A percentile compares a stretch with the other conserved stretches of the same genome.
Conservation (phyloP, 2,113 vertebrate species). For the Seriola quinqueradiata region DNA sequence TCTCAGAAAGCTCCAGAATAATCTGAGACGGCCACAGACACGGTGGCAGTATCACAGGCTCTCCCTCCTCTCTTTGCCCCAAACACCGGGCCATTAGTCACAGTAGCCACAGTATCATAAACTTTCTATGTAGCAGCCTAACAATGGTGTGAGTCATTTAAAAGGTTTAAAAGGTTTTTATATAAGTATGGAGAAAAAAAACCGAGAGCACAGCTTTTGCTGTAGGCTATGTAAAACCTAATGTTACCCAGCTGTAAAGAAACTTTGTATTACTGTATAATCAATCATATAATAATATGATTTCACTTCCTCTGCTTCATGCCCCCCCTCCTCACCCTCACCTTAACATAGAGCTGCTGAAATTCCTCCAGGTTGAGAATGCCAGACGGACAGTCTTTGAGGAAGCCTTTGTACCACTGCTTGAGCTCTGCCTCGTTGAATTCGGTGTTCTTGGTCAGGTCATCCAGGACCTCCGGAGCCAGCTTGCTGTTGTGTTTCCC, state of each 20-base stretch:
- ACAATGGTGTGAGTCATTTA: constrained; percentile 25
- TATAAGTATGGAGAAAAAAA: neutral
- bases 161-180: neutral
- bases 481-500: constrained; percentile 98
- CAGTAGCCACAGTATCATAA: neutral
- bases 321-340: constrained; percentile 55
- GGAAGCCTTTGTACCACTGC: constrained; percentile 99
- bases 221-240: neutral
- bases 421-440: constrained; percentile 98
- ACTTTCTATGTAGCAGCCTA: constrained; percentile 3
- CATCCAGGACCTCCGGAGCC: constrained; percentile 96
- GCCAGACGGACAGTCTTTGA: constrained; percentile 97
- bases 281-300: no score
- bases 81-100: constrained; percentile 25
- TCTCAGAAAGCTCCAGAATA: constrained; percentile 19
- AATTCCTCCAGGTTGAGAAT: constrained; percentile 99
- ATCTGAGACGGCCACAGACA: constrained; percentile 10
- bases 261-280: neutral
- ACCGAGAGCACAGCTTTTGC: neutral
- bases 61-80: constrained; percentile 11
- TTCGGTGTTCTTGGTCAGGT: constrained; percentile 95
- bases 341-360: constrained; percentile 99
- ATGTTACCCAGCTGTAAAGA: neutral
- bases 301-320: neutral
- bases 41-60: neutral